These are phyloP conservation scores for Eonycteris spelaea DNA, from an alignment of 2,113 vertebrate species.

Conservation along the genomic window DNA sequence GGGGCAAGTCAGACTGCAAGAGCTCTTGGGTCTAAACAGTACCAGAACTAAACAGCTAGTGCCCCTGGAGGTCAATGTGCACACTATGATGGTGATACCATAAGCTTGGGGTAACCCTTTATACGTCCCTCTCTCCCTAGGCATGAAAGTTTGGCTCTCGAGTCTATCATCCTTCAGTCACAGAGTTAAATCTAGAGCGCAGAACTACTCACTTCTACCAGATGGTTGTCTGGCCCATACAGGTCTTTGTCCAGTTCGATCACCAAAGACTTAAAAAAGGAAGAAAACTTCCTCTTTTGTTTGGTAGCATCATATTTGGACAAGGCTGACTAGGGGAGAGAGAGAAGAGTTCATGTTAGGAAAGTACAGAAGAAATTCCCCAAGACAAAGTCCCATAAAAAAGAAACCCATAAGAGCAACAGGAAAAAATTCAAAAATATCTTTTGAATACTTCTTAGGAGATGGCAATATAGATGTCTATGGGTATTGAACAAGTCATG, in stretches of 20 bases:
- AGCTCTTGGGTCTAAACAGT: not conserved
- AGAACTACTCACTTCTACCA: slow-evolving; percentile 93
- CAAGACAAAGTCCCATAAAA: slow-evolving; percentile 43
- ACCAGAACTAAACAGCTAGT: slow-evolving; percentile 28
- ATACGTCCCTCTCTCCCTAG: not conserved
- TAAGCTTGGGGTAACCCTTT: not conserved
- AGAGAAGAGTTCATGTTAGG: slow-evolving; percentile 69
- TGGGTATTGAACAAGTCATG: not conserved
- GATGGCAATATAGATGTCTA: not conserved
- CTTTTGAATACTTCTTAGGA: slow-evolving; percentile 18
- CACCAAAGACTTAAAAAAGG: slow-evolving; percentile 99
- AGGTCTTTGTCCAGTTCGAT: slow-evolving; percentile 99
- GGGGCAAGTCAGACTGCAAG: slow-evolving; percentile 23
- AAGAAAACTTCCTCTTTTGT: slow-evolving; percentile 99
- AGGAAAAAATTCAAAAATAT: not conserved
- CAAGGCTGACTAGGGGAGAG: slow-evolving; percentile 91
- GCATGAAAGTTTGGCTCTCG: not conserved
- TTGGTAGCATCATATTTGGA: slow-evolving; percentile 99
- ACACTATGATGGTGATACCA: not conserved
- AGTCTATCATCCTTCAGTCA: slow-evolving; percentile 31
- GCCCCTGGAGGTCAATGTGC: slow-evolving; percentile 47
- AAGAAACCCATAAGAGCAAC: slow-evolving; percentile 52
- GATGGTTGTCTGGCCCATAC: slow-evolving; percentile 99
- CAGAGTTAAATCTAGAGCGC: slow-evolving; percentile 45
- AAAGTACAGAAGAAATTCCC: slow-evolving; percentile 34